Percentiles rank a stretch among this genome's conserved stretches.
Evolutionary conservation across 1,140 invertebrate genomes (phyloP).

Genomic region (Drosophila virilis): DNA sequence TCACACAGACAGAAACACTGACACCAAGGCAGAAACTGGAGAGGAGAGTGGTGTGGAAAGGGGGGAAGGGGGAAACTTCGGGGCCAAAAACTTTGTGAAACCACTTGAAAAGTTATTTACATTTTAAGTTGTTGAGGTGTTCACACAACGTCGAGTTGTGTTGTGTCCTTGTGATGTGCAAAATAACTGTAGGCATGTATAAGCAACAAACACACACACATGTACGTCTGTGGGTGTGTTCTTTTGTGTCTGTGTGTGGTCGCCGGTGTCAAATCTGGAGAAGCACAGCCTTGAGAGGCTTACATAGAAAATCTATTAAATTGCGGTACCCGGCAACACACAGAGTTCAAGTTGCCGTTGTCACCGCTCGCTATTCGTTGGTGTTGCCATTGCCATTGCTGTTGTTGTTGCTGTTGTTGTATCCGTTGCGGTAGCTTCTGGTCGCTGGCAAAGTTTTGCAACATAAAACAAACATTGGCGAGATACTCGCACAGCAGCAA

Average conservation of each 20-base stretch:
- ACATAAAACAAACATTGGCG: conserved; percentile 82
- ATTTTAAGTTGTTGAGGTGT: conserved; percentile 81
- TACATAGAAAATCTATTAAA: conserved; percentile 82
- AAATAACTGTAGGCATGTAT: conserved; percentile 75
- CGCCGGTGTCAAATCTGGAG: conserved; percentile 75
- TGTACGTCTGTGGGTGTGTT: conserved; percentile 29
- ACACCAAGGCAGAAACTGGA: conserved; percentile 21
- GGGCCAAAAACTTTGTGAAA: conserved; percentile 77
- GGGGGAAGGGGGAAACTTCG: conserved; percentile 43
- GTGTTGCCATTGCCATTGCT: not conserved
- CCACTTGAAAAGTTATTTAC: conserved; percentile 82
- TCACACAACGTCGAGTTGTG: conserved; percentile 78
- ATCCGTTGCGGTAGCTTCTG: conserved; percentile 29
- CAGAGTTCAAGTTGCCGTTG: conserved; percentile 41
- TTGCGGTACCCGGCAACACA: conserved; percentile 58
- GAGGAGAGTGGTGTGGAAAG: conserved; percentile 12
- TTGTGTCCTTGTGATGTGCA: conserved; percentile 78
- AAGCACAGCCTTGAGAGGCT: conserved; percentile 63
- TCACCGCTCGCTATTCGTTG: conserved; percentile 19
- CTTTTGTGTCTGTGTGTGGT: conserved; percentile 52
- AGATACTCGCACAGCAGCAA: conserved; percentile 59
- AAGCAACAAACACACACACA: conserved; percentile 22
- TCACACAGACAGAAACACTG: conserved; percentile 51
- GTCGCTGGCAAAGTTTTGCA: conserved; percentile 74
- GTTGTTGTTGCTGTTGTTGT: conserved; percentile 15